These are phyloP conservation scores for Acanthurus lineatus DNA, from an alignment of 2,797 vertebrate species.

Conservation along the genomic window DNA sequence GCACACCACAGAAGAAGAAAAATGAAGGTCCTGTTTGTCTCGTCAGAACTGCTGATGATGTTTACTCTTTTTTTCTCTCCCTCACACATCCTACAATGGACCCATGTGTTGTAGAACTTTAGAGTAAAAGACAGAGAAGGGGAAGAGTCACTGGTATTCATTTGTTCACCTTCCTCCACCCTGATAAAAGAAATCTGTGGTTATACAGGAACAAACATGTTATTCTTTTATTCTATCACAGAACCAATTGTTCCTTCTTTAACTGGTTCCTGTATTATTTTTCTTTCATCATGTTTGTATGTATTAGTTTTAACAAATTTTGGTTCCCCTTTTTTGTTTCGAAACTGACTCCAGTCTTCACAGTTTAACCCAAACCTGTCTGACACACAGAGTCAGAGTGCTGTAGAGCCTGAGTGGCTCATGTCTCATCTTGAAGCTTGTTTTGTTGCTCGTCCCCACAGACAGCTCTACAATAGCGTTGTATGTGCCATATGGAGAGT, in stretches of 20 bases:
- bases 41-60: conserved; percentile 57
- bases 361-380: not conserved
- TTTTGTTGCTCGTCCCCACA: conserved; percentile 22
- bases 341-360: conserved; percentile 19
- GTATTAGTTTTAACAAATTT: conserved; percentile 70
- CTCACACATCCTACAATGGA: conserved; percentile 2
- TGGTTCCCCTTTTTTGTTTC: conserved; percentile 1
- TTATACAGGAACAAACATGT: conserved; percentile 11
- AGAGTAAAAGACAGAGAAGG: conserved; percentile 13
- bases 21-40: conserved; percentile 75
- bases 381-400: not conserved
- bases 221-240: conserved; percentile 16
- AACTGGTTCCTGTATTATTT: conserved; percentile 24
- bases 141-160: conserved; percentile 21
- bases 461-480: conserved; percentile 35
- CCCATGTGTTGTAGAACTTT: conserved; percentile 35
- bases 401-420: not conserved
- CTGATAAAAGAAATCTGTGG: conserved; percentile 5
- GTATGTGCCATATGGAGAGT: conserved; percentile 68
- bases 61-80: conserved; percentile 32
- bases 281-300: conserved; percentile 34
- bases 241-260: conserved; percentile 12
- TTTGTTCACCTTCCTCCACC: conserved; percentile 39
- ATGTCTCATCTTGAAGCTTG: conserved; percentile 23
- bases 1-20: conserved; percentile 19